These are phyloP conservation scores for Crypturellus tataupa DNA, from an alignment of 2,797 vertebrate species.

Conservation along the genomic window DNA sequence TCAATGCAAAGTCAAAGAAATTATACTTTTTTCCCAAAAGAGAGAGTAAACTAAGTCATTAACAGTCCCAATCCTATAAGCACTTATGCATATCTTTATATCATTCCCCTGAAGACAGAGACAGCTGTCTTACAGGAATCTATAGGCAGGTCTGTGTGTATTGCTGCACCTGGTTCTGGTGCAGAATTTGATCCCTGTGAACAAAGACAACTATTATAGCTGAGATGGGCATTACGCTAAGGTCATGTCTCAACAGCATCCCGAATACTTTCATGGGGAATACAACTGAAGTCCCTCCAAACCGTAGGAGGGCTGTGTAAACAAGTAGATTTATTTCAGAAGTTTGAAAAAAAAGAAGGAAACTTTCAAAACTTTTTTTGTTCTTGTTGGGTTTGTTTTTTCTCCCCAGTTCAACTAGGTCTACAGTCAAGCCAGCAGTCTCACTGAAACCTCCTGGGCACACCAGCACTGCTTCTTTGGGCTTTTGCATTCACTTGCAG, in stretches of 20 bases:
- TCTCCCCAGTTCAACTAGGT: not conserved
- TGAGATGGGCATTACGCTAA: not conserved
- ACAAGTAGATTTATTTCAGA: not conserved
- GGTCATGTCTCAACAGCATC: not conserved
- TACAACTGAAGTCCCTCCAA: not conserved
- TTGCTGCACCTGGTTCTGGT: not conserved
- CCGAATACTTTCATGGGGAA: fast-evolving
- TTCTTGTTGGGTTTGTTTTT: too few species aligned
- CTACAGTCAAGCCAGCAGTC: not conserved
- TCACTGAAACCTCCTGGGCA: not conserved
- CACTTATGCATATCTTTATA: not conserved
- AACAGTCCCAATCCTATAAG: not conserved
- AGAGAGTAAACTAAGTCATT: not conserved
- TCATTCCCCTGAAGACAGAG: not conserved
- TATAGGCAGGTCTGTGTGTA: not conserved
- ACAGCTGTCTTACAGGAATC: not conserved
- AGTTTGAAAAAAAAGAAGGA: not conserved
- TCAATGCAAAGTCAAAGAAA: not conserved
- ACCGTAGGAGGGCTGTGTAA: fast-evolving
- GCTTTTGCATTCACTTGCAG: not conserved
- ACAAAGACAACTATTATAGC: not conserved
- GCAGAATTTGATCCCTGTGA: not conserved
- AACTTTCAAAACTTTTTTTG: not conserved
- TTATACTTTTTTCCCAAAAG: fast-evolving
- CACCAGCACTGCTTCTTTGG: not conserved